phyloP scores from a whole-genome alignment of 2,797 vertebrate species.

The Ceyx erithaca region DNA sequence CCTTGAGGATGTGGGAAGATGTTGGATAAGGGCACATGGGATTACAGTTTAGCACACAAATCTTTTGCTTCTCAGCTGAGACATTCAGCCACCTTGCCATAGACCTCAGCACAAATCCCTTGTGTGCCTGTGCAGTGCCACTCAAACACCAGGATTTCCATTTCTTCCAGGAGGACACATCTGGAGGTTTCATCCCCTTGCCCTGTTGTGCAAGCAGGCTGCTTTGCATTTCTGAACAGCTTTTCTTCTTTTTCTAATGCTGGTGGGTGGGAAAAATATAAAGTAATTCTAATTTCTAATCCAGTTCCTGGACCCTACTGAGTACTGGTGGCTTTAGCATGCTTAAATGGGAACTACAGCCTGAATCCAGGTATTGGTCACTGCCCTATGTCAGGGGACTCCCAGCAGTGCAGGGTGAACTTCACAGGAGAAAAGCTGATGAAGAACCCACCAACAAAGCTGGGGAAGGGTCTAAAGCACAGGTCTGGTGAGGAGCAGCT shows the following conservation, averaged over 20 bases:
- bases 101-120: background rate
- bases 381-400: background rate
- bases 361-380: rapidly evolving
- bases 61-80: background rate
- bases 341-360: background rate
- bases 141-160: background rate
- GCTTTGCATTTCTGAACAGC: background rate
- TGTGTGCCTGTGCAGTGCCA: rapidly evolving
- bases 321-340: background rate
- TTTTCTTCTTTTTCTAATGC: background rate
- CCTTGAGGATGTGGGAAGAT: rapidly evolving
- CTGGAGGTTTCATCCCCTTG: background rate
- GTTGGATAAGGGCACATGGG: background rate
- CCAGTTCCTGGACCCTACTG: background rate
- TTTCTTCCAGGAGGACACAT: background rate
- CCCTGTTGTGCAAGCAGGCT: background rate
- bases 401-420: background rate
- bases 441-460: background rate
- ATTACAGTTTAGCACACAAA: background rate
- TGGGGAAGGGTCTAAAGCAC: no score
- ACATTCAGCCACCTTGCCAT: rapidly evolving
- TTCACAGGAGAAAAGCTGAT: background rate
- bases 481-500: no score
- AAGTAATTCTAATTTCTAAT: background rate
- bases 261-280: background rate